A percentile compares a stretch with the other conserved stretches of the same genome.
These are phyloP conservation scores for Lophochroa leadbeateri DNA, from an alignment of 2,113 vertebrate genomes.

Conservation along the genomic window DNA sequence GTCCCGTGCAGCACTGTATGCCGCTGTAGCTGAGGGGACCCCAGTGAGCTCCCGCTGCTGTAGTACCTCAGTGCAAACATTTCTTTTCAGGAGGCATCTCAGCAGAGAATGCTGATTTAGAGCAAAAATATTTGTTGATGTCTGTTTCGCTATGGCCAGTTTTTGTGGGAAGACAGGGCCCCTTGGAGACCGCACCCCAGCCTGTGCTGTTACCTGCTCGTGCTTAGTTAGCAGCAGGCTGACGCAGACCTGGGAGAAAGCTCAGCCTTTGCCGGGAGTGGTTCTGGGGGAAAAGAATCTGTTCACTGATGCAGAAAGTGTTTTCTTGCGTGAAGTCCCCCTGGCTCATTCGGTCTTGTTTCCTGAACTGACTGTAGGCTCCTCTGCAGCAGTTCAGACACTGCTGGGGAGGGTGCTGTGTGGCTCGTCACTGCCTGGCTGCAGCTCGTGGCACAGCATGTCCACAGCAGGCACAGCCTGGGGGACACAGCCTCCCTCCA, in stretches of 20 bases:
- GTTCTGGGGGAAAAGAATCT: conserved; percentile 21
- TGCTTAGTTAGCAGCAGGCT: background rate
- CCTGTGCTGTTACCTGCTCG: background rate
- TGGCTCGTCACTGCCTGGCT: background rate
- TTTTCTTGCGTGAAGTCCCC: background rate
- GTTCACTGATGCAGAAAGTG: conserved; percentile 35
- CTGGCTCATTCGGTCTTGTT: background rate
- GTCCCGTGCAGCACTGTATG: rapidly evolving
- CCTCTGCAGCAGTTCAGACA: background rate
- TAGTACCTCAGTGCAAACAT: background rate
- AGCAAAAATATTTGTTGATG: background rate
- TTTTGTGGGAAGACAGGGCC: background rate
- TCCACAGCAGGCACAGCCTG: rapidly evolving
- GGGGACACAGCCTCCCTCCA: background rate
- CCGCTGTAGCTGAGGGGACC: rapidly evolving
- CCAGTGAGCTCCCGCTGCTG: background rate
- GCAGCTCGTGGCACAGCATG: rapidly evolving
- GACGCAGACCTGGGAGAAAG: background rate
- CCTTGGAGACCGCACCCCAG: background rate
- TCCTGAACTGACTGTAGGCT: background rate
- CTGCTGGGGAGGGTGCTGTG: rapidly evolving
- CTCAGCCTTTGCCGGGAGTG: conserved; percentile 19
- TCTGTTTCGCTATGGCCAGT: background rate
- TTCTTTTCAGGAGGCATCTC: background rate
- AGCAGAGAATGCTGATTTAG: background rate